Evolutionary conservation across 2,888 invertebrate genomes (phyloP), one percentile per base, ranked within the genome.

Genomic region (Ichneumoninae sp.): DNA sequence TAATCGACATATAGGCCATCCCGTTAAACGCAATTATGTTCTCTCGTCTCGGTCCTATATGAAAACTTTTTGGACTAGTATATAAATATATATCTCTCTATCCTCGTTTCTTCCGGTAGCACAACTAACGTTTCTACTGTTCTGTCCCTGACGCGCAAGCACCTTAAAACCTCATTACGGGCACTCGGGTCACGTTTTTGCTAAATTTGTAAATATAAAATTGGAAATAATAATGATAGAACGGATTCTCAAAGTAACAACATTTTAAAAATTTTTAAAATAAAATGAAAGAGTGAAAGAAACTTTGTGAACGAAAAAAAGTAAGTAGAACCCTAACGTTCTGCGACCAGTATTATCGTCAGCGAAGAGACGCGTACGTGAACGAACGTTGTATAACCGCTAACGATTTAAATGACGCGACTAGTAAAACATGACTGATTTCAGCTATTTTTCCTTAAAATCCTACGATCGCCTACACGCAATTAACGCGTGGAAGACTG

Each of bases 391-490:
- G 71, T 83, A 83, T 86, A 83, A 82, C 75, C 85, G 85, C 83
- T 86, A 82, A 87, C 87, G 87, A 89, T 85, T 83, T 30, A 13
- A 69, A 87, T 89, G 91, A 91, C 90, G 90, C 92, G 93, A 94
- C 93, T 93, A 93, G 93, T 91, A 92, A 93, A 30, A 60, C 26
- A 92, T 93, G 93, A 94, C 93, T 93, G 93, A 93, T 92, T 78
- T 91, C 90, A 91, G 88, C 90, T 87, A 90, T 86, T 54, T 78
- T 44, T 70, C 70, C 76, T 81, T 73, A 52, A 77, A 80, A 78
- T 78, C 70, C 65, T 83, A 81, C 68, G 76, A 79, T 57, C 83
- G 85, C 76, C 76, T 44, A 76, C 70, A 63, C 70, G 75, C 63
- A 6, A 16, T 47, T 30, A 60, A 40, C 70, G 81, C 70, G 70